Base-by-base conservation (phyloP, 1,140 invertebrate species). In the Drosophila ohnishii region DNA sequence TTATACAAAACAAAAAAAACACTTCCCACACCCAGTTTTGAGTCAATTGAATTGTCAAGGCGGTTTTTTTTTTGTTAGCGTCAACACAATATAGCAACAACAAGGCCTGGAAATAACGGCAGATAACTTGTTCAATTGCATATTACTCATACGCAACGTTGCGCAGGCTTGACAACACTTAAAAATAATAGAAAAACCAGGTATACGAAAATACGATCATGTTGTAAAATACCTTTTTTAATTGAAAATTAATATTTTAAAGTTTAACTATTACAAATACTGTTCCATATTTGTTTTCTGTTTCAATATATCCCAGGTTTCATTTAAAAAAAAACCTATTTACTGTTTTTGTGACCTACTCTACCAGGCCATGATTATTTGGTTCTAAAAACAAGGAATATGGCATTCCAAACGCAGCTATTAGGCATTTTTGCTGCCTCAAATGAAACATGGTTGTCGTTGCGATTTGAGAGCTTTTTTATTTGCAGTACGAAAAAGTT, bases 111-210 rank as follows among this genome's bases (percentile, higher is more conserved):
- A 57, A 48, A 78, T 42, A 64, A 25, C 47, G 35, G 47, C 66
- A 57, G 47, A 37, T 44, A 60, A 69, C 62, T 40, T 35, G 47
- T 57, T 74, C 58, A 57, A 42, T 37, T 50, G 42, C n/a, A 72
- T 35, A 57, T 81, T 81, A 81, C 79, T 78, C 79, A 81, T 81
- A 81, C 79, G 79, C 79, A 74, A 42, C 45, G 74, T 37, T 48
- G 50, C 11, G 35, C 35, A 13, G 51, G 64, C 44, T 50, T 65
- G 37, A 64, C 25, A 47, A 35, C 16, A 14, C 39, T 19, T 8
- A 2, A 34, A 35, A 28, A 16, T 35, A 14, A 6, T 14, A 22
- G 37, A 70, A 59, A 70, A 32, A 66, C n/a, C 30, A 19, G 42
- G 45, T 35, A 35, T 8, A 25, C 13, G 11, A 60, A 16, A 30